A percentile compares a stretch with the other conserved stretches of the same genome.
These are phyloP conservation scores for Sebastes fasciatus DNA, from an alignment of 2,113 vertebrate genomes.

Conservation along the genomic window DNA sequence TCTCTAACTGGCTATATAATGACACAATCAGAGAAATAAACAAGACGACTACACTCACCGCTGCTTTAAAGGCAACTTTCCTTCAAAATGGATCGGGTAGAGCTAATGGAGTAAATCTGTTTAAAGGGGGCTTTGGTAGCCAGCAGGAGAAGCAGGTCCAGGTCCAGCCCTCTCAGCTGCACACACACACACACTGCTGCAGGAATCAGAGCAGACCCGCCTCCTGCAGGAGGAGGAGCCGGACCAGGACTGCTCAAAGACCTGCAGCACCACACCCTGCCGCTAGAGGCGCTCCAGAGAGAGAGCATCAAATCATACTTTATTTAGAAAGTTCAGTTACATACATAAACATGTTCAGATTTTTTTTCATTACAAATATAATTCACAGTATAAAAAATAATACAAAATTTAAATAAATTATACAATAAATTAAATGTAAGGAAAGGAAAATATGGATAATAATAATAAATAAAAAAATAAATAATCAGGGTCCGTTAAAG, in stretches of 20 bases:
- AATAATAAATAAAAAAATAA: no score
- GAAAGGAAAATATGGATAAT: no score
- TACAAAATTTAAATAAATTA: no score
- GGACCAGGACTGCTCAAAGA: background rate
- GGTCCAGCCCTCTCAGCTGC: conserved; percentile 37
- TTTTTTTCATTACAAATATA: no score
- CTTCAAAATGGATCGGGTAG: background rate
- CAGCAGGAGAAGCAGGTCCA: conserved; percentile 16
- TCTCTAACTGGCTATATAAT: background rate
- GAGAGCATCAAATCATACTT: background rate
- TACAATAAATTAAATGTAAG: no score
- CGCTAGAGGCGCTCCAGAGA: conserved; percentile 27
- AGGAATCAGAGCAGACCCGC: background rate
- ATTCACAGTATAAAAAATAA: no score
- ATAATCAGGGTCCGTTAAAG: no score
- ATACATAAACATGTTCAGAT: no score
- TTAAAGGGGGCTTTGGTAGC: background rate
- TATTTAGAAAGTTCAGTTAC: no score
- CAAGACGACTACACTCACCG: conserved; percentile 59
- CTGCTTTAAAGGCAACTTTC: background rate
- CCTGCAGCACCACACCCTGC: background rate
- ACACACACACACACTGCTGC: background rate
- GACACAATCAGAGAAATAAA: background rate
- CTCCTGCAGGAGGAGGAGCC: conserved; percentile 43
- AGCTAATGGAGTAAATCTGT: conserved; percentile 30